Base-by-base conservation (phyloP, 2,888 invertebrate genomes). In the Habrosyne pyritoides region DNA sequence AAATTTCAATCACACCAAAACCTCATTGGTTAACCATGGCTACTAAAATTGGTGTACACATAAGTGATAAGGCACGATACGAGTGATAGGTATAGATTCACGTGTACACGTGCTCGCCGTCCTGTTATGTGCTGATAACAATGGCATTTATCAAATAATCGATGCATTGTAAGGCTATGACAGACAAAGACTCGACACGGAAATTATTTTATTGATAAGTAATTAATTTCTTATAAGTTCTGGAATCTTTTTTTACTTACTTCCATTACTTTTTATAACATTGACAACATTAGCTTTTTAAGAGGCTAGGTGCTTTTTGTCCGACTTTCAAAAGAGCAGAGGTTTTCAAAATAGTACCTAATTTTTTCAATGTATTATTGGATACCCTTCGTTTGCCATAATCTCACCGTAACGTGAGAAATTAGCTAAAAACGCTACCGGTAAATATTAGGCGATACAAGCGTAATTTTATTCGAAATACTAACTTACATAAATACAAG, bases 81-180 rank as follows among this genome's bases (percentile, higher is more conserved):
- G 21, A 28, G 21, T 49, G 56, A 59, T 59, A 71, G 66, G 62
- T 54, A 42, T 64, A 66, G 59, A 66, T 65, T 71, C 73, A 71
- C 73, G 74, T 73, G 71, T 73, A 69, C 81, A 81, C 81, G 81
- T 80, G 83, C 76, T 67, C 56, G 57, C 60, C 57, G 62, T 66
- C 69, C 74, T 71, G 69, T 79, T 72, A 71, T 75, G 62, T 66
- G 64, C 62, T 73, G 83, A 86, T 87, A 86, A 82, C 77, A 75
- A 71, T 67, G 67, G 64, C 66, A 74, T 75, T 87, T 88, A 89
- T 87, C 88, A 81, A 88, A 86, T 86, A 89, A 89, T 89, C 89
- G 83, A 88, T 87, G 81, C 79, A 76, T 65, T 71, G 74, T 71
- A 71, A 71, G 70, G 74, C 67, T 60, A 57, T 61, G 65, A 54